Evolutionary conservation across 2,888 invertebrate species (phyloP), one percentile per base, ranked within the genome.

Genomic region (Diplolepis rosae): DNA sequence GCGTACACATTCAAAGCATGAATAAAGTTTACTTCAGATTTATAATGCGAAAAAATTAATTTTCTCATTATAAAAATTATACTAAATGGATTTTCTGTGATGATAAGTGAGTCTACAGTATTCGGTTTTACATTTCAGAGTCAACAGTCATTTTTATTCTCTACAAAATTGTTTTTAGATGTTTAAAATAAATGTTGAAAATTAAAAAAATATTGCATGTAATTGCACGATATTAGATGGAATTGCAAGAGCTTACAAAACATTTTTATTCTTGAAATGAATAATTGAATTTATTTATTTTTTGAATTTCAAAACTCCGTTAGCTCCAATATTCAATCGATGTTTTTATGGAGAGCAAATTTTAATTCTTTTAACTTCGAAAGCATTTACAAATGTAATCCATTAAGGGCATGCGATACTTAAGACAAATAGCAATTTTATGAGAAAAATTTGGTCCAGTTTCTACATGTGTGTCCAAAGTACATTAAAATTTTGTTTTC

Each of bases 61-160:
- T 35, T 56, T 56, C 2, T 56, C 35, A 9, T 56, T 61, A 3
- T 61, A 61, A 35, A 39, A 61, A 39, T 39, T 1, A 22, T 3
- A 24, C 39, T 39, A 39, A 35, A 15, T 39, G 32, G 13, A 56
- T 0, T 39, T 61, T 9, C 5, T 61, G 61, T 13, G 1, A n/a
- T n/a, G 35, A 35, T 18, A 18, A 35, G 13, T 30, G 35, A 61
- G 39, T 61, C 61, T 39, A 61, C 15, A 35, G 39, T 61, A 61
- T 35, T 61, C 24, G 0, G 7, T 28, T 39, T 39, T n/a, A 27
- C 39, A n/a, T 13, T 15, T 61, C 27, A 61, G 24, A 39, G 39
- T 61, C 39, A 5, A 56, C 6, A 35, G 22, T 15, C 15, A 30
- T 15, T 15, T 15, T n/a, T n/a, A n/a, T n/a, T n/a, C n/a, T n/a